Evolutionary conservation across 2,888 invertebrate species (phyloP).

Genomic region (Leucozona laternaria): DNA sequence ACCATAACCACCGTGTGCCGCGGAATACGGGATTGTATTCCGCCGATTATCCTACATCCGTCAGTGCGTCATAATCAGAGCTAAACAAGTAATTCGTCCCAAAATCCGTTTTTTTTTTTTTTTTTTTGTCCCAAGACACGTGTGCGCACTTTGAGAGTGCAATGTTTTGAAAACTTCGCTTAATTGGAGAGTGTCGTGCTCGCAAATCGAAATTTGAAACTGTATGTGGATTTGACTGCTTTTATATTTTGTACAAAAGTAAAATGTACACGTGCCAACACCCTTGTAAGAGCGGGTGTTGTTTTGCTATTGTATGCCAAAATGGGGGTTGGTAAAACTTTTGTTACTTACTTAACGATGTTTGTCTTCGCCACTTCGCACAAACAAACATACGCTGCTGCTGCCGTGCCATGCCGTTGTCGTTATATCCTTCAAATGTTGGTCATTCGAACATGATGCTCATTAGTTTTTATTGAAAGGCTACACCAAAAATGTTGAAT

Average conservation of each 20-base stretch:
- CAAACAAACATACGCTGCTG: slow-evolving; percentile 47
- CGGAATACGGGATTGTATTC: slow-evolving; percentile 41
- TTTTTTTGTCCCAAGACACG: slow-evolving; percentile 56
- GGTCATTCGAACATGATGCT: slow-evolving; percentile 75
- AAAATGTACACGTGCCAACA: slow-evolving; percentile 64
- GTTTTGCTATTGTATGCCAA: slow-evolving; percentile 52
- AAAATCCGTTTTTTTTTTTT: slow-evolving; percentile 48
- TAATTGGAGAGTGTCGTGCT: slow-evolving; percentile 71
- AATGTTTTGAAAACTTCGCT: slow-evolving; percentile 75
- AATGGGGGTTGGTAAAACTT: slow-evolving; percentile 67
- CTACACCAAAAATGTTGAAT: slow-evolving; percentile 56
- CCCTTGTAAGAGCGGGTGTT: slow-evolving; percentile 57
- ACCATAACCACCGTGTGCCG: slow-evolving; percentile 13
- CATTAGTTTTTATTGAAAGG: slow-evolving; percentile 74
- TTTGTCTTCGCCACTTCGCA: slow-evolving; percentile 65
- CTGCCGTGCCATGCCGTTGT: neutral
- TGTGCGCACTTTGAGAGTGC: slow-evolving; percentile 73
- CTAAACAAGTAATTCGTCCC: slow-evolving; percentile 37
- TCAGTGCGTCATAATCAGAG: slow-evolving; percentile 70
- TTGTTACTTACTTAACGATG: slow-evolving; percentile 71
- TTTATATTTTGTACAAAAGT: slow-evolving; percentile 31
- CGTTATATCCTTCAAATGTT: slow-evolving; percentile 57
- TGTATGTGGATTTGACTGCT: slow-evolving; percentile 57
- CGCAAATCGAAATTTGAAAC: slow-evolving; percentile 62
- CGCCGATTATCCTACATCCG: slow-evolving; percentile 65